These are phyloP conservation scores for Luidia sarsii DNA, from an alignment of 53 echinoderm and acorn worm genomes.

Conservation along the genomic window DNA sequence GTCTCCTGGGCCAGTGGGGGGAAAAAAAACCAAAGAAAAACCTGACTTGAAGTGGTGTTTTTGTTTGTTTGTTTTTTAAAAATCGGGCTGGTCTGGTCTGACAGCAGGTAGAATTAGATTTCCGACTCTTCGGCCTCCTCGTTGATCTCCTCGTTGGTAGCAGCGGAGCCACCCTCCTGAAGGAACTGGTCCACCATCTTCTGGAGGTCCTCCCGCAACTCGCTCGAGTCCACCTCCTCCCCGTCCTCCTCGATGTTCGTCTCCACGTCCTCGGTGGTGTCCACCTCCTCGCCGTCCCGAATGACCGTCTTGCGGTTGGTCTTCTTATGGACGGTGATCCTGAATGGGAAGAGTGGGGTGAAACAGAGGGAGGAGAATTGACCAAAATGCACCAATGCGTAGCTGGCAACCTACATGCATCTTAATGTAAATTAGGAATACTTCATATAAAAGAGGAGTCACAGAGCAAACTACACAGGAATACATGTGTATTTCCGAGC, in stretches of 20 bases:
- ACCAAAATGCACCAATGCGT: too few relatives aligned
- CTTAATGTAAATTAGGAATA: too few relatives aligned
- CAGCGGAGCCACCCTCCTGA: slow-evolving; percentile 57
- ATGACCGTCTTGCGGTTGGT: slow-evolving; percentile 89
- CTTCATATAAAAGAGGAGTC: too few relatives aligned
- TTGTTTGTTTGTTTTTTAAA: not conserved
- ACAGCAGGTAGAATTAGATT: slow-evolving; percentile 39
- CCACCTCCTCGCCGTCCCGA: slow-evolving; percentile 90
- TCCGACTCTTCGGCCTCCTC: slow-evolving; percentile 83
- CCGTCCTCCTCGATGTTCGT: slow-evolving; percentile 98
- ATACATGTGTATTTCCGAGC: too few relatives aligned
- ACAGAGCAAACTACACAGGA: too few relatives aligned
- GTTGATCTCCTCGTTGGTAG: slow-evolving; percentile 47
- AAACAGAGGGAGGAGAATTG: too few relatives aligned
- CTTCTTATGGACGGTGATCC: slow-evolving; percentile 97
- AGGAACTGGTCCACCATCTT: slow-evolving; percentile 93
- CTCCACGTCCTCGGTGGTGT: slow-evolving; percentile 75
- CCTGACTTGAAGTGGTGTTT: too few relatives aligned
- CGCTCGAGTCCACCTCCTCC: slow-evolving; percentile 72
- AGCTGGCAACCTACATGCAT: too few relatives aligned
- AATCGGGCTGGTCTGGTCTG: not conserved
- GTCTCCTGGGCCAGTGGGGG: too few relatives aligned
- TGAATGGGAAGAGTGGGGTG: slow-evolving; percentile 18
- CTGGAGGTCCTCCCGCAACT: slow-evolving; percentile 92
- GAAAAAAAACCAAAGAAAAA: too few relatives aligned